A percentile compares a stretch with the other conserved stretches of the same genome.
Conservation (phyloP, 2,797 vertebrate genomes). For the Phaenicophaeus curvirostris region DNA sequence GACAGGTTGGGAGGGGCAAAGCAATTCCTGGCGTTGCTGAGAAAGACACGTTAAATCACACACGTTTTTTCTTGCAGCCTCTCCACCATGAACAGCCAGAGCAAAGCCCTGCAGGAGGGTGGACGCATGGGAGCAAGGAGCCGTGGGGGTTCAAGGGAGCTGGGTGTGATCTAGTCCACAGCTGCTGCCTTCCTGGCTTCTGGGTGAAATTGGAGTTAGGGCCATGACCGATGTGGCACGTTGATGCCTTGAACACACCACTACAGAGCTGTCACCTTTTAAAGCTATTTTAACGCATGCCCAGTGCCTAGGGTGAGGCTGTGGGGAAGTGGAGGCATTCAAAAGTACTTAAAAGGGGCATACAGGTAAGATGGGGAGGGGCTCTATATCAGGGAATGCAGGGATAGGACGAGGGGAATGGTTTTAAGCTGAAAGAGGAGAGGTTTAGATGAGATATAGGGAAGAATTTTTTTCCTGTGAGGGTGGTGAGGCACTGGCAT, state of each 20-base stretch:
- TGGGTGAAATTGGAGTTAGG: too few species aligned
- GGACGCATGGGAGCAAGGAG: rapidly evolving
- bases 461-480: too few species aligned
- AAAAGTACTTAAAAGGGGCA: too few species aligned
- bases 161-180: rapidly evolving
- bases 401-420: too few species aligned
- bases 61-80: background rate
- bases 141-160: background rate
- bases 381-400: too few species aligned
- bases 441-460: too few species aligned
- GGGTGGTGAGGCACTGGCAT: too few species aligned
- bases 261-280: background rate
- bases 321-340: background rate
- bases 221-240: rapidly evolving
- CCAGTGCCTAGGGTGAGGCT: background rate
- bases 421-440: too few species aligned
- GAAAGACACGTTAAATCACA: background rate
- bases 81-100: rapidly evolving
- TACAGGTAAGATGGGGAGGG: too few species aligned
- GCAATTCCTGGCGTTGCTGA: background rate
- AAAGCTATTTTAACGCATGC: background rate
- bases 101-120: background rate
- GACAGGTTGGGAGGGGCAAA: background rate
- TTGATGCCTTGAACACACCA: background rate
- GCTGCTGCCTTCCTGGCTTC: background rate